Percentiles rank a stretch among this genome's conserved stretches.
Evolutionary conservation across 1,140 invertebrate species (phyloP).

Genomic region (Heliothis subflexa): DNA sequence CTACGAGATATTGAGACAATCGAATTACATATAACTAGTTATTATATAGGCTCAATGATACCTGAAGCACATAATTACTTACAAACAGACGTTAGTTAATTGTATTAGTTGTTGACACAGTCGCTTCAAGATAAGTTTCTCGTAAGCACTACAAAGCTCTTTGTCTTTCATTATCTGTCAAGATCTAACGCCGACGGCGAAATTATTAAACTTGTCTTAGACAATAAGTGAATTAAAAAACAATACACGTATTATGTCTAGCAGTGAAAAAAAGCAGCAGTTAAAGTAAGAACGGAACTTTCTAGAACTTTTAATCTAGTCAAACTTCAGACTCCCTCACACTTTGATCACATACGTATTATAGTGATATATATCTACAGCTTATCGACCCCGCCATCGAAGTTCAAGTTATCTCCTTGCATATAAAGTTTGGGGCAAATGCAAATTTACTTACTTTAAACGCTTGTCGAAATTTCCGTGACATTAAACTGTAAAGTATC

Average conservation of each 20-base stretch:
- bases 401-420: constrained; percentile 5
- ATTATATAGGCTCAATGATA: no score
- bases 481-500: constrained; percentile 77
- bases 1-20: neutral
- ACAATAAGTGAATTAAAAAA: no score
- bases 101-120: neutral
- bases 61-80: no score
- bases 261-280: no score
- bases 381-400: neutral
- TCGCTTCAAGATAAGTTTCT: no score
- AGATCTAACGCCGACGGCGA: no score
- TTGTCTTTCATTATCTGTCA: no score
- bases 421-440: neutral
- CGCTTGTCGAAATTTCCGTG: constrained; percentile 69
- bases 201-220: no score
- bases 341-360: neutral
- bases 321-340: constrained; percentile 12
- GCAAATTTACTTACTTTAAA: constrained; percentile 68
- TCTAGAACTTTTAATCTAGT: neutral
- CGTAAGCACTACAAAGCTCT: no score
- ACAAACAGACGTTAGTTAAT: neutral
- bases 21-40: neutral
- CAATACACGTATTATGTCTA: no score
- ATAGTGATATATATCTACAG: neutral
- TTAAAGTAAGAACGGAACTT: neutral